These are phyloP conservation scores for Sitophilus oryzae DNA, from an alignment of 1,140 invertebrate genomes.

Conservation along the genomic window DNA sequence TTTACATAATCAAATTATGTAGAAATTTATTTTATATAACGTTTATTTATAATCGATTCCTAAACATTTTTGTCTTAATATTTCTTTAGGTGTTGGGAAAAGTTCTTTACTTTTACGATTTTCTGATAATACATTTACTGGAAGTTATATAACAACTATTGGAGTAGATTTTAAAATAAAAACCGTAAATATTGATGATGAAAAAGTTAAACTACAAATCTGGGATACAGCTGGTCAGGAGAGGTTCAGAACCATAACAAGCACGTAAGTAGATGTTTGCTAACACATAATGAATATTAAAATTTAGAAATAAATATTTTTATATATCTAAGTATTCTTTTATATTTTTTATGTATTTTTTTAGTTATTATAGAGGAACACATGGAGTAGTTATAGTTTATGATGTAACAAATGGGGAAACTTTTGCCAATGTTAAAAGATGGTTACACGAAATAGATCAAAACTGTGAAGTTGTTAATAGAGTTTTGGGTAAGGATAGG, in stretches of 20 bases:
- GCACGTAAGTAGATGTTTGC: conserved; percentile 69
- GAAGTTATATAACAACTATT: conserved; percentile 99
- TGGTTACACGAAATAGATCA: conserved; percentile 98
- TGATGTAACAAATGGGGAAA: conserved; percentile 97
- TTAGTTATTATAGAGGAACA: conserved; percentile 94
- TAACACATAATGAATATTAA: too few relatives aligned
- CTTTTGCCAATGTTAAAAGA: conserved; percentile 97
- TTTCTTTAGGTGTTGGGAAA: conserved; percentile 89
- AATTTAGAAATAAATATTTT: conserved; percentile 26
- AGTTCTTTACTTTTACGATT: conserved; percentile 95
- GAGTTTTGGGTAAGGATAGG: conserved; percentile 92
- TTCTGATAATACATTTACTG: conserved; percentile 96
- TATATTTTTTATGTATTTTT: conserved; percentile 19
- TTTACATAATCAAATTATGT: too few relatives aligned
- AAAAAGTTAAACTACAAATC: conserved; percentile 96
- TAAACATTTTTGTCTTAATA: conserved; percentile 13
- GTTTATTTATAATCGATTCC: conserved; percentile 3
- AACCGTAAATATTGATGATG: conserved; percentile 89
- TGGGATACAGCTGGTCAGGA: conserved; percentile 96
- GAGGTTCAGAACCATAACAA: conserved; percentile 92
- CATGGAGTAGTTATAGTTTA: conserved; percentile 99
- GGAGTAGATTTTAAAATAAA: conserved; percentile 99
- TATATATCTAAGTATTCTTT: conserved; percentile 3
- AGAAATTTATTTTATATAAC: not conserved
- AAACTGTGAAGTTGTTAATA: conserved; percentile 99